Base-by-base conservation (phyloP, 1,140 invertebrate genomes). In the Musca vetustissima region DNA sequence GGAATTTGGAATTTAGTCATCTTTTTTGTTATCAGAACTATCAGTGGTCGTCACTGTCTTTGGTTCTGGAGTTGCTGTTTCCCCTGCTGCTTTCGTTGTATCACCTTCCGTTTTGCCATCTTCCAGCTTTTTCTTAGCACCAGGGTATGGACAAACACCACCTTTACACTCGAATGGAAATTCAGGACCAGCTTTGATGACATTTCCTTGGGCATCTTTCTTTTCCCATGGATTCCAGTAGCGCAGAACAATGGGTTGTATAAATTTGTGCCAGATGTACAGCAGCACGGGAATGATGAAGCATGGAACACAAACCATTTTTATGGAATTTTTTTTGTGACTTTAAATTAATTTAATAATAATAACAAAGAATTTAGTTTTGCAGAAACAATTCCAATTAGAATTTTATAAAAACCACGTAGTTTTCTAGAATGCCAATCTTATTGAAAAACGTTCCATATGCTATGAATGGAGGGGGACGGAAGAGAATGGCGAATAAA, bases 281-380 rank as follows among this genome's bases (percentile, higher is more conserved):
- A 93, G 83, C 25, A 92, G 80, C 48, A 91, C 78, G 2, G 91
- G 91, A 76, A 92, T 88, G 50, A 93, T 87, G 73, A 93, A 90
- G 76, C 91, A 93, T 3, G 91, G 90, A 61, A 93, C 85, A 76
- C 91, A 93, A 74, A 92, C 91, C 91, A 92, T 92, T 49, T 74
- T 67, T 15, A 17, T 21, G 36, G 36, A 43, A 28, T 8, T 28
- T 28, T 28, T 28, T 28, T 28, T 28, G 28, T 57, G 28, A 28
- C 28, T 69, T 17, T 52, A 55, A 36, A 28, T 14, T 19, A 36
- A 19, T 17, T 52, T 19, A 53, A n/a, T n/a, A n/a, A n/a, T n/a
- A n/a, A n/a, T n/a, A n/a, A n/a, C n/a, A 25, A 19, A 48, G 65
- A 43, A 66, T 43, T 28, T 15, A 21, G 25, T 17, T 15, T 55